Conservation (phyloP, 2,797 vertebrate genomes). For the Mus minutoides region DNA sequence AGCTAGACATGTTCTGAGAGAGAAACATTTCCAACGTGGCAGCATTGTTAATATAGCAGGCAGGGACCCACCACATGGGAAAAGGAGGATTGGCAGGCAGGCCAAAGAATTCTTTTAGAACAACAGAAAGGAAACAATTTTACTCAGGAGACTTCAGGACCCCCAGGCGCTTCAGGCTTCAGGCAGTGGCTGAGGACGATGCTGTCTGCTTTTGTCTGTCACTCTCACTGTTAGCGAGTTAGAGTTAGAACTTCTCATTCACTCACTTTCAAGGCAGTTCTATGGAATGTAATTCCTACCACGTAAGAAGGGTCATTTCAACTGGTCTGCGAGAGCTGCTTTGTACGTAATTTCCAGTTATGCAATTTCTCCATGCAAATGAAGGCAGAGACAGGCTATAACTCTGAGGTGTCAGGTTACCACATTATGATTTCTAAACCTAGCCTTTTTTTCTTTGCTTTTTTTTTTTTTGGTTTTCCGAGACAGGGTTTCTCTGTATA, state of each 20-base stretch:
- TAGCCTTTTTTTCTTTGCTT: too few species aligned
- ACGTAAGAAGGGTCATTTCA: not conserved
- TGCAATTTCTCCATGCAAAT: not conserved
- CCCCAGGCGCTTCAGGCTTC: not conserved
- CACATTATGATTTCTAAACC: not conserved
- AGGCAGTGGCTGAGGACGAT: not conserved
- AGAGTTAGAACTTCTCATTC: not conserved
- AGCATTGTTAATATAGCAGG: not conserved
- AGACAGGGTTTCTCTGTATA: too few species aligned
- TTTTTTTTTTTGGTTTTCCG: too few species aligned
- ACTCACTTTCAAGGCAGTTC: not conserved
- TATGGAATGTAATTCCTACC: not conserved
- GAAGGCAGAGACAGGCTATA: not conserved
- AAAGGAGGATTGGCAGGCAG: not conserved
- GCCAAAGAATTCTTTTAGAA: not conserved
- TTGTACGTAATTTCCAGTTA: not conserved
- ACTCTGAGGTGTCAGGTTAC: not conserved
- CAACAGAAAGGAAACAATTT: not conserved
- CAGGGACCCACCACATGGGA: not conserved
- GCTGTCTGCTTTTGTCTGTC: too few species aligned
- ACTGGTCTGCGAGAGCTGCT: not conserved
- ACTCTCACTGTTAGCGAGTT: not conserved
- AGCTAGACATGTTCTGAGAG: not conserved
- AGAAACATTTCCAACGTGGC: not conserved
- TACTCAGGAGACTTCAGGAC: not conserved